Evolutionary conservation across 1,140 invertebrate species (phyloP), one percentile per base, ranked within the genome.

Genomic region (Fopius arisanus): DNA sequence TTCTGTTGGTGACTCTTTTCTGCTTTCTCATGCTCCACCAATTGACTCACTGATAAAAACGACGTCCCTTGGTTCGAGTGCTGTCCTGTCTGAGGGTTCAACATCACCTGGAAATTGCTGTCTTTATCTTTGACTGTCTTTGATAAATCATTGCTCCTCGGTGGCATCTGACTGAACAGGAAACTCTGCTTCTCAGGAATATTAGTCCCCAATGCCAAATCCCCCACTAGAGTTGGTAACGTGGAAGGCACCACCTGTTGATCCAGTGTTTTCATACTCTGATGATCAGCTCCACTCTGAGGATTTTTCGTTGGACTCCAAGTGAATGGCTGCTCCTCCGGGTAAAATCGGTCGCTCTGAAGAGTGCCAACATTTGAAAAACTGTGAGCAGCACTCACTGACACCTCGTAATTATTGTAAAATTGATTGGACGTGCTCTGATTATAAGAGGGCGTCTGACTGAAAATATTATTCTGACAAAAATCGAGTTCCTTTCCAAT

Each of bases 11-110:
- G 77, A 6, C 73, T 77, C 63, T 88, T 87, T 63, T 89, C 89
- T 1, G 82, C 86, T 75, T 91, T 91, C 71, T 87, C 88, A 29
- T 90, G 89, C 73, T 92, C 91, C 10, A 92, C 91, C 9, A 92
- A 78, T 75, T 92, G 91, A 83, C 91, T 92, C 0, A 92, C 92
- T 0, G 92, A 92, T 4, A 92, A 78, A 66, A 92, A 92, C 68
- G 83, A 86, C 41, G 86, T 83, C 0, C 82, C 81, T 21, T 83
- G 82, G 7, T 74, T 80, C 6, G 81, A 72, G 69, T 87, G 81
- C 21, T 84, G 85, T 5, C 74, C 72, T 65, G 78, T 84, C 31
- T 86, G 85, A 1, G 78, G 77, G 63, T 86, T 86, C 9, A 86
- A 29, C 65, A 87, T 83, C 3, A 67, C 70, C 29, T 87, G 85